phyloP scores from a whole-genome alignment of 1,140 invertebrate species.

The Gryllus bimaculatus region DNA sequence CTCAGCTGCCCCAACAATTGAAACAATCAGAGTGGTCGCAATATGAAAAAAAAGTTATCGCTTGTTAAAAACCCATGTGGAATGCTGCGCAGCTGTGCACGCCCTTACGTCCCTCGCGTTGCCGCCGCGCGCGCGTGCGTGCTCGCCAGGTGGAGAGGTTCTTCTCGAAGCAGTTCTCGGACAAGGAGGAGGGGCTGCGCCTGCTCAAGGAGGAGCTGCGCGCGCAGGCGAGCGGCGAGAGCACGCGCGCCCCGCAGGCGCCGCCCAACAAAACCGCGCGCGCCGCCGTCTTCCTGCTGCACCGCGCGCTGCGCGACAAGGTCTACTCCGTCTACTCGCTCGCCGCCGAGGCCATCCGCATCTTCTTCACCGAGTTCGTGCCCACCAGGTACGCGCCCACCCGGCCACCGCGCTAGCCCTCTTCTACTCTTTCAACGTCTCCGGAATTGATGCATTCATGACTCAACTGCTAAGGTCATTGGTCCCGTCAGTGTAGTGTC shows the following conservation, averaged over 20 bases:
- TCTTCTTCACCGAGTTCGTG: constrained; percentile 70
- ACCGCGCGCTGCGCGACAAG: constrained; percentile 69
- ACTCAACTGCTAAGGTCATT: too few species aligned
- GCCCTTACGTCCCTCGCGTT: neutral
- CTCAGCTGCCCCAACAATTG: too few species aligned
- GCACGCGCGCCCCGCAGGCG: constrained; percentile 33
- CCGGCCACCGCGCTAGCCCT: too few species aligned
- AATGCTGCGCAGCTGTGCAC: too few species aligned
- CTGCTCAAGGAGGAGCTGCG: constrained; percentile 63
- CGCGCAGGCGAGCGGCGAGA: constrained; percentile 27
- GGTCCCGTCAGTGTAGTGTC: too few species aligned
- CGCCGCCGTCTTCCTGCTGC: constrained; percentile 63
- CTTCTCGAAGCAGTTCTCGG: constrained; percentile 85
- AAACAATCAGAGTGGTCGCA: too few species aligned
- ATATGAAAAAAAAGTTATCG: too few species aligned
- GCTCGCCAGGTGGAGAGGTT: constrained; percentile 72
- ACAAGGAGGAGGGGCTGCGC: constrained; percentile 81
- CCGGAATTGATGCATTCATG: too few species aligned
- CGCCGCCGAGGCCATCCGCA: constrained; percentile 65
- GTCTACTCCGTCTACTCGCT: constrained; percentile 76
- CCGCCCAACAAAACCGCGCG: constrained; percentile 64
- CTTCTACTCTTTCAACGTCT: too few species aligned
- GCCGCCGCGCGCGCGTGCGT: too few species aligned
- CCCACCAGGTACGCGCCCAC: constrained; percentile 49
- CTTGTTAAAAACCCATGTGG: too few species aligned